phyloP scores from a whole-genome alignment of 2,888 invertebrate genomes.

The Odontocerum albicorne region DNA sequence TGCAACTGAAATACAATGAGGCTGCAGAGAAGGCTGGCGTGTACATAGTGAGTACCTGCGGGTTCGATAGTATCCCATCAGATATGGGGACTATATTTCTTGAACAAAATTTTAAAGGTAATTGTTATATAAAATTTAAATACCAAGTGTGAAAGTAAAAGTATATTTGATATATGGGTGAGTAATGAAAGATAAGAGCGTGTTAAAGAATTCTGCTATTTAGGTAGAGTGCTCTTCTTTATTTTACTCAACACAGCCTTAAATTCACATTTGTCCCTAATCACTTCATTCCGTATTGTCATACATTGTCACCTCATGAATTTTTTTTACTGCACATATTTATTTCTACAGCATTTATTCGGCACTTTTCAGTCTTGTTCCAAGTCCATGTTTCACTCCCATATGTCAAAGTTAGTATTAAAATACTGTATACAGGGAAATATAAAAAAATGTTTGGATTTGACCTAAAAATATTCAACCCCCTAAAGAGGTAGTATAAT shows the following conservation, averaged over 20 bases:
- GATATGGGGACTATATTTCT: slow-evolving; percentile 85
- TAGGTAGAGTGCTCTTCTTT: not conserved
- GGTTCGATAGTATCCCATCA: slow-evolving; percentile 89
- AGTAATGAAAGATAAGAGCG: not conserved
- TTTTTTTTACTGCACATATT: no score
- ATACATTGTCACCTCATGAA: no score
- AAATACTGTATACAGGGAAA: no score
- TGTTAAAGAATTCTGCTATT: not conserved
- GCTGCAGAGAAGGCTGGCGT: slow-evolving; percentile 77
- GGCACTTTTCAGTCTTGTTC: no score
- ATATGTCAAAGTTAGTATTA: no score
- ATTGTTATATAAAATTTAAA: slow-evolving; percentile 24
- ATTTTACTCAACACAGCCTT: not conserved
- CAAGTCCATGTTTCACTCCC: no score
- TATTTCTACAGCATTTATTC: no score
- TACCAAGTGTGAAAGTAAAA: not conserved
- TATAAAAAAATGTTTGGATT: no score
- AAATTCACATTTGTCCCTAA: not conserved
- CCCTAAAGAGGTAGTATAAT: no score
- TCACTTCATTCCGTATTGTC: no score
- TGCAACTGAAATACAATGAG: slow-evolving; percentile 80
- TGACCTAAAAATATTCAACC: no score
- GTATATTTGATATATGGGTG: not conserved
- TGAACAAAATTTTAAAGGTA: slow-evolving; percentile 75
- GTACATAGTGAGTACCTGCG: slow-evolving; percentile 88